These are phyloP conservation scores for Taenioides sp. DNA, from an alignment of 2,797 vertebrate species.

Conservation along the genomic window DNA sequence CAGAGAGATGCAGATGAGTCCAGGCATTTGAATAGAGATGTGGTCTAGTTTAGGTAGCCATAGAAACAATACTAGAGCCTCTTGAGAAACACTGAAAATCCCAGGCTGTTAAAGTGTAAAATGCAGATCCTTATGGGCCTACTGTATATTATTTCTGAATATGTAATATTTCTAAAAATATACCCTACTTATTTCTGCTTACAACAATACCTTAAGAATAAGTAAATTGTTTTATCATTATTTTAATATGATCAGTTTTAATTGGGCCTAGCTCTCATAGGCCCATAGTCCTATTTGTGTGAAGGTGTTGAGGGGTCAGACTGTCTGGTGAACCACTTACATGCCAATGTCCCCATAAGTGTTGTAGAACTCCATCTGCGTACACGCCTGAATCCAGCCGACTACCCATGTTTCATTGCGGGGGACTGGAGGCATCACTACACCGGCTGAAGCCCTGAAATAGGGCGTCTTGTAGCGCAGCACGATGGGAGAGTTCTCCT, in stretches of 20 bases:
- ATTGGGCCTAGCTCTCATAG: neutral
- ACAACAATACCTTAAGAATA: too few relatives aligned
- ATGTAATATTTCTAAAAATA: too few relatives aligned
- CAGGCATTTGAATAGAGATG: constrained; percentile 15
- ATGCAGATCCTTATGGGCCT: too few relatives aligned
- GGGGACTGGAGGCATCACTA: constrained; percentile 96
- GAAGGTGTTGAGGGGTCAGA: neutral
- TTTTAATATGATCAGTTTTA: neutral
- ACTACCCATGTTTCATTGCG: constrained; percentile 98
- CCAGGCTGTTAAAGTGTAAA: too few relatives aligned
- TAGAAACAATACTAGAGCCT: neutral
- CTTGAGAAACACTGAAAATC: neutral
- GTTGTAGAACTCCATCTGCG: constrained; percentile 99
- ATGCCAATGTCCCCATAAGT: constrained; percentile 95
- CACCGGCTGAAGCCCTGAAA: constrained; percentile 95
- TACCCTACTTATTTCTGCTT: too few relatives aligned
- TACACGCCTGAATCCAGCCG: constrained; percentile 98
- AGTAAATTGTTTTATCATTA: too few relatives aligned
- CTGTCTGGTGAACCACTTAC: constrained; percentile 73
- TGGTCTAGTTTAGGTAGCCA: constrained; percentile 8
- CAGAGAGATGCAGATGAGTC: constrained; percentile 8
- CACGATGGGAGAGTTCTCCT: constrained; percentile 98
- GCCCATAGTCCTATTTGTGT: neutral
- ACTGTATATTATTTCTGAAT: too few relatives aligned
- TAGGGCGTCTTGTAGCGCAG: constrained; percentile 98